Base-by-base conservation (phyloP, 2,888 invertebrate genomes). In the Pseudoips prasinana region DNA sequence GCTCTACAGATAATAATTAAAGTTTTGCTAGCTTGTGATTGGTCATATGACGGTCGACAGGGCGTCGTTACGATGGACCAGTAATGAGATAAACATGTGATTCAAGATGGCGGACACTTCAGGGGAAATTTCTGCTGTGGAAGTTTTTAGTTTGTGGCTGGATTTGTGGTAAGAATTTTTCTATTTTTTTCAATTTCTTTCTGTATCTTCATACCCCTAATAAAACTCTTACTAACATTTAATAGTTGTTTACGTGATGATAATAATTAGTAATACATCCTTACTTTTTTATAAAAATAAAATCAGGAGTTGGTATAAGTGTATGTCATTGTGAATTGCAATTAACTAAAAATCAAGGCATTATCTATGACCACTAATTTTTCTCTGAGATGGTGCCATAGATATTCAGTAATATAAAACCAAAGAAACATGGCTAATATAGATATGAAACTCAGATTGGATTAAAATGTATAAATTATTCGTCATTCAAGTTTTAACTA, bases 81-180 rank as follows among this genome's bases (percentile, higher is more conserved):
- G 58, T 66, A 66, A 67, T 60, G 63, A 73, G 68, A 75, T 73
- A 67, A 73, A 73, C 84, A 86, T 77, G 87, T 87, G 87, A 87
- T 77, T 53, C 77, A 87, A 87, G 64, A 87, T 87, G 87, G 87
- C 85, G 70, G 62, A 49, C 56, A 58, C 71, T 74, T 73, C 69
- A 70, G 66, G 55, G 49, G 65, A 61, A 70, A 2, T 73, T 69
- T 47, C 53, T 33, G 46, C 44, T 39, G 47, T 51, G 66, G 64
- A 69, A 63, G 29, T 33, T 42, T 39, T 34, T 44, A 45, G 17
- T 27, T 37, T 85, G 86, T 85, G 72, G 83, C 84, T 5, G 73
- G 9, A 22, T 10, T 32, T 17, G 36, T 28, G 26, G 3, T 3
- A 11, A 17, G 22, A 31, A 51, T 58, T 59, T 37, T 44, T 28